These are phyloP conservation scores for Macrosiphum euphorbiae DNA, from an alignment of 2,888 invertebrate genomes.

Conservation along the genomic window DNA sequence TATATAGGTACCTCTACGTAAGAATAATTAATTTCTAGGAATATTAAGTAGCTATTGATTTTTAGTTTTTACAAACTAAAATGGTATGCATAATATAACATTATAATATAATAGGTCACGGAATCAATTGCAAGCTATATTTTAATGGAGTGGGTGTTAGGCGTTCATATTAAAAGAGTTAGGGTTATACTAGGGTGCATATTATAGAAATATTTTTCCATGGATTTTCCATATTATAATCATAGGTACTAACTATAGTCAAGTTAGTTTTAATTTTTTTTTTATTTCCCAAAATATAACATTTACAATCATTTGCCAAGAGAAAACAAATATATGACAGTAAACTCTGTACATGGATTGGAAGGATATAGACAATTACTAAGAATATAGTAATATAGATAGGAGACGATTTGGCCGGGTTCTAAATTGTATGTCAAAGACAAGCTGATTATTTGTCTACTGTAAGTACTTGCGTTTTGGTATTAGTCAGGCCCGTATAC, in stretches of 20 bases:
- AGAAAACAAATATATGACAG: background rate
- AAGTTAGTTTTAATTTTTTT: background rate
- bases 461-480: background rate
- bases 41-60: background rate
- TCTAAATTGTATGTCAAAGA: conserved; percentile 27
- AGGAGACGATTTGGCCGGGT: background rate
- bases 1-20: background rate
- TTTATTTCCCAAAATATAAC: background rate
- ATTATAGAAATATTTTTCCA: background rate
- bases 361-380: background rate
- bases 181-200: too few species aligned
- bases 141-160: background rate
- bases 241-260: background rate
- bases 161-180: background rate
- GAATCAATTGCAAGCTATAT: conserved; percentile 7
- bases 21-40: background rate
- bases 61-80: conserved; percentile 1
- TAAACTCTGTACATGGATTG: background rate
- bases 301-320: background rate
- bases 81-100: background rate
- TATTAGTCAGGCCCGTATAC: too few species aligned
- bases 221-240: background rate
- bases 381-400: background rate
- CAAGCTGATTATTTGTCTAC: conserved; percentile 17
- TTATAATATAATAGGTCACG: conserved; percentile 15